These are phyloP conservation scores for Drosophila mulleri DNA, from an alignment of 2,888 invertebrate species.

Conservation along the genomic window DNA sequence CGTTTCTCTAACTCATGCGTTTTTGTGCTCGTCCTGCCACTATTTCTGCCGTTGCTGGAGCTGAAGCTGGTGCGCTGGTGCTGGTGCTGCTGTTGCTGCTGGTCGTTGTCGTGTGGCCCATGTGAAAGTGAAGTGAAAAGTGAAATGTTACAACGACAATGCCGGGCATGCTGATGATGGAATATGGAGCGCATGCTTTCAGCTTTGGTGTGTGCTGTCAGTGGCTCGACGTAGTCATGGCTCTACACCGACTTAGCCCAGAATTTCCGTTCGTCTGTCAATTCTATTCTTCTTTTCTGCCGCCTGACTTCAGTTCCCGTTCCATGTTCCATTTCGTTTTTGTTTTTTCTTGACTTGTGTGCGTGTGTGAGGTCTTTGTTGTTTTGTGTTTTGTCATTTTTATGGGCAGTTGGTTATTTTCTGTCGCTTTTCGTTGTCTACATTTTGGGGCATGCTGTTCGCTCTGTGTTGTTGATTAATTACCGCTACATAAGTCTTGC, in stretches of 20 bases:
- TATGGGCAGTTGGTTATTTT: conserved; percentile 53
- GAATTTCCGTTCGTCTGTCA: conserved; percentile 58
- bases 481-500: conserved; percentile 49
- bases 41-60: conserved; percentile 28
- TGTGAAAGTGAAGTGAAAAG: conserved; percentile 84
- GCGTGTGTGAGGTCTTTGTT: conserved; percentile 23
- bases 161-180: conserved; percentile 57
- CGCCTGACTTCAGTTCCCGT: conserved; percentile 26
- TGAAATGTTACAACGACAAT: conserved; percentile 79
- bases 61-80: conserved; percentile 1
- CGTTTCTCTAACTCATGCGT: conserved; percentile 46
- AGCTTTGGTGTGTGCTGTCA: conserved; percentile 54
- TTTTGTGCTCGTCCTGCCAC: conserved; percentile 53
- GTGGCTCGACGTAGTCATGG: conserved; percentile 33
- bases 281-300: conserved; percentile 15
- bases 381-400: conserved; percentile 51
- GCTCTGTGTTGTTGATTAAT: conserved; percentile 55
- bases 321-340: conserved; percentile 34
- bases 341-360: conserved; percentile 55
- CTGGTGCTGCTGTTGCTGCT: not conserved
- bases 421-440: conserved; percentile 43
- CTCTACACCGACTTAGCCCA: conserved; percentile 52
- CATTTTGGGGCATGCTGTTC: conserved; percentile 23
- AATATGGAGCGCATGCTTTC: conserved; percentile 61
- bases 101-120: conserved; percentile 39